A percentile compares a stretch with the other conserved stretches of the same genome.
phyloP scores from a whole-genome alignment of 2,797 vertebrate genomes.

The Rousettus madagascariensis region DNA sequence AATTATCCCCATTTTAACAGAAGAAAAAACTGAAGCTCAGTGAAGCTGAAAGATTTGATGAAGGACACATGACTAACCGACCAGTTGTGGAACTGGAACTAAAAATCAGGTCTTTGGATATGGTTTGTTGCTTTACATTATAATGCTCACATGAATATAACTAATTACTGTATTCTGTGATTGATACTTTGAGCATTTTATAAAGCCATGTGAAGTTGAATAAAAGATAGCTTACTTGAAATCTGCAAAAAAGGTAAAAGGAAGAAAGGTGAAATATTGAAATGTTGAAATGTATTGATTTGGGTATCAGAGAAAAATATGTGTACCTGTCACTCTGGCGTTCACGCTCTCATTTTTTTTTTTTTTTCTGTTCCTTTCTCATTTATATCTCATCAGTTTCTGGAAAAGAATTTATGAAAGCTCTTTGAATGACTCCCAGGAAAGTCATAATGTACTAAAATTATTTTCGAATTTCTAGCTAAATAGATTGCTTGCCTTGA shows the following conservation, averaged over 20 bases:
- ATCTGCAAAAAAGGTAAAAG: neutral
- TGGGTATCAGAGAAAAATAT: neutral
- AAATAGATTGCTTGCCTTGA: constrained; percentile 32
- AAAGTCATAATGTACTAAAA: constrained; percentile 7
- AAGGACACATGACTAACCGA: neutral
- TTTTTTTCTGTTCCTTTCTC: neutral
- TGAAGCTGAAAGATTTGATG: neutral
- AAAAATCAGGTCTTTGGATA: neutral
- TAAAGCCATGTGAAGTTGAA: neutral
- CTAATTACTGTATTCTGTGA: neutral
- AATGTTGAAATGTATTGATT: constrained; percentile 25
- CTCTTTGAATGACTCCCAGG: neutral
- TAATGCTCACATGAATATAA: neutral
- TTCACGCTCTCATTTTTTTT: neutral
- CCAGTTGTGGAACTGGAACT: neutral
- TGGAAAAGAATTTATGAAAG: neutral
- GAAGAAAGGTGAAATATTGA: constrained; percentile 16
- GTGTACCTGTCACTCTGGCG: neutral
- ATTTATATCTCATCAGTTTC: constrained; percentile 19
- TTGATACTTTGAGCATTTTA: neutral
- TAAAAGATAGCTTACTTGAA: neutral
- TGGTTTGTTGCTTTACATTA: neutral
- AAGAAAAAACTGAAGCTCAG: neutral
- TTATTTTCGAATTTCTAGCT: constrained; percentile 25
- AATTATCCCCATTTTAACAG: neutral